Conservation (phyloP, 2,797 vertebrate species). For the Enteromius thamalakanensis region DNA sequence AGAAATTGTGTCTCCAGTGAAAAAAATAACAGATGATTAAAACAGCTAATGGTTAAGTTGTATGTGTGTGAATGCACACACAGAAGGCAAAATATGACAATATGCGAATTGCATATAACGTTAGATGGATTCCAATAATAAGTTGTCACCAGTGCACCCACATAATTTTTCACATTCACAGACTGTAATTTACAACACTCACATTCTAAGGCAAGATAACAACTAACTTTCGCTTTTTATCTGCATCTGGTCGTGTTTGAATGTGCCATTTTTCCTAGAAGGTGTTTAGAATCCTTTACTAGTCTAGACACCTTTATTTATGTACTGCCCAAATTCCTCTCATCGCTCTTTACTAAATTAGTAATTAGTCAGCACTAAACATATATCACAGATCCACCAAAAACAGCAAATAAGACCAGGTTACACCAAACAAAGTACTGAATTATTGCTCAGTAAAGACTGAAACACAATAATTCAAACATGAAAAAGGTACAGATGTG, state of each 20-base stretch:
- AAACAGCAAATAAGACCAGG: background rate
- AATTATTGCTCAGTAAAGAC: background rate
- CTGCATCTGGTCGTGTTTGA: background rate
- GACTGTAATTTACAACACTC: background rate
- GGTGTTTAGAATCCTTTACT: background rate
- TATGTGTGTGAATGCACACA: background rate
- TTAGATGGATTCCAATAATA: background rate
- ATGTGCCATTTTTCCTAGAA: background rate
- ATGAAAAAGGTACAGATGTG: background rate
- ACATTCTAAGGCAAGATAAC: background rate
- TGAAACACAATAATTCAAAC: background rate
- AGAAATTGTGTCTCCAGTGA: background rate
- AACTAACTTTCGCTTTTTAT: background rate
- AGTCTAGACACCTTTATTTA: too few relatives aligned
- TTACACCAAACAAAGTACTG: background rate
- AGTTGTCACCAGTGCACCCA: background rate
- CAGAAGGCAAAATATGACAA: background rate
- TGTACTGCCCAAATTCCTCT: background rate
- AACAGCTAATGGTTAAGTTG: background rate
- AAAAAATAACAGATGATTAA: background rate
- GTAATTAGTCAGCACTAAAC: background rate
- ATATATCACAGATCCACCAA: constrained; percentile 20
- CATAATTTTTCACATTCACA: background rate
- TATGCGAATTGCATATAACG: background rate
- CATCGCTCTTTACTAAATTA: background rate